Conservation (phyloP, 53 echinoderm and acorn worm genomes). For the Zoroaster sp. region DNA sequence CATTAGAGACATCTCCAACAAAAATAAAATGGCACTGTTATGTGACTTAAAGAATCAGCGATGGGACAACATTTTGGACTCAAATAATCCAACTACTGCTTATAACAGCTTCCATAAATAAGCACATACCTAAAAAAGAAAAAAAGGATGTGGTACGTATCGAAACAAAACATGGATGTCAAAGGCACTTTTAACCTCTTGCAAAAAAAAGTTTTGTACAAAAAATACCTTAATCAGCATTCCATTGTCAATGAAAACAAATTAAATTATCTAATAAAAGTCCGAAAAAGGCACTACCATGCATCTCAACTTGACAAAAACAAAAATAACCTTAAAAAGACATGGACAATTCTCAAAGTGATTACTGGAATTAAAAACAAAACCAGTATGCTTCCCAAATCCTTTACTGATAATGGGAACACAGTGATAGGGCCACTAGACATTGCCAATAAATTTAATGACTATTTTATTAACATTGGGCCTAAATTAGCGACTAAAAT, state of each 20-base stretch:
- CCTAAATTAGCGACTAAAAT: no score
- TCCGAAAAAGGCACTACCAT: neutral
- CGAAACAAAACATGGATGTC: neutral
- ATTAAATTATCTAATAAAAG: neutral
- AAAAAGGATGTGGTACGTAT: neutral
- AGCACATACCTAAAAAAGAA: neutral
- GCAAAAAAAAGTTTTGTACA: neutral
- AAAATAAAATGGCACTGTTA: neutral
- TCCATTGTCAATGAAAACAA: neutral
- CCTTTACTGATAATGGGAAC: no score
- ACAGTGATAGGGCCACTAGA: no score
- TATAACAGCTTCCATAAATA: neutral
- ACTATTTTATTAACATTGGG: no score
- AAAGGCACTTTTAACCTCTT: neutral
- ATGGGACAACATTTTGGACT: neutral
- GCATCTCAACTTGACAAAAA: neutral
- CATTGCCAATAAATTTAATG: no score
- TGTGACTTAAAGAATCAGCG: neutral
- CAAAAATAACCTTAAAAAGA: no score
- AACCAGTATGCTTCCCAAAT: no score
- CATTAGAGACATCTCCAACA: neutral
- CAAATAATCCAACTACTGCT: neutral
- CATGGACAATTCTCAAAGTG: no score
- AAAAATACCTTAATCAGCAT: neutral
- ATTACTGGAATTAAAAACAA: no score